Evolutionary conservation across 2,888 invertebrate genomes (phyloP).

Genomic region (Oasisia sp.): DNA sequence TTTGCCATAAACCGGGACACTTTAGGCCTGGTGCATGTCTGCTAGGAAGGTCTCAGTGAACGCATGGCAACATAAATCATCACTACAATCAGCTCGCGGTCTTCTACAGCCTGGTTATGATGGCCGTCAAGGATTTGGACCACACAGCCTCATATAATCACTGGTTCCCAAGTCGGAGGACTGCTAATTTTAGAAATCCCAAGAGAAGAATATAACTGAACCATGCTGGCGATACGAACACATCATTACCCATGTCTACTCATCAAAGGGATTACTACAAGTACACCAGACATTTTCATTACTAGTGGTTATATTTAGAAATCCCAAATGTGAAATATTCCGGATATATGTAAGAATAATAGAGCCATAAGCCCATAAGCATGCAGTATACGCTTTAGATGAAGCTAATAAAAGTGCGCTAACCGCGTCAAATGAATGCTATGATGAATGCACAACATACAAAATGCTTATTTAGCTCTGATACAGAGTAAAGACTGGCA

Average conservation of each 20-base stretch:
- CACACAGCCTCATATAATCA: not conserved
- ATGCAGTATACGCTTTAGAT: not conserved
- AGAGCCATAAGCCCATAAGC: not conserved
- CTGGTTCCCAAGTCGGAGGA: not conserved
- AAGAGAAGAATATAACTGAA: not conserved
- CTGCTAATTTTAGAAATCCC: not conserved
- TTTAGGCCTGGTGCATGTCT: not conserved
- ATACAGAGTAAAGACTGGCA: too few relatives aligned
- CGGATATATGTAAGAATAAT: not conserved
- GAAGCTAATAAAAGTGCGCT: not conserved
- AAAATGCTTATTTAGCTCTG: not conserved
- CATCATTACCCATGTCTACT: not conserved
- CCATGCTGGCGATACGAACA: not conserved
- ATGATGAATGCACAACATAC: not conserved
- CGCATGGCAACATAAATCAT: not conserved
- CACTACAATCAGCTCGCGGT: not conserved
- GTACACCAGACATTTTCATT: not conserved
- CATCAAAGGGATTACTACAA: not conserved
- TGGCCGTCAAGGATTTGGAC: not conserved
- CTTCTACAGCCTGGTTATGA: conserved; percentile 7
- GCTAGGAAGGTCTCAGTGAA: not conserved
- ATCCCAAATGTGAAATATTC: conserved; percentile 3
- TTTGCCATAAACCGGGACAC: not conserved
- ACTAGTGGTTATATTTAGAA: not conserved
- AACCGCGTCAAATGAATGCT: not conserved